Evolutionary conservation across 2,113 vertebrate genomes (phyloP), one percentile per base, ranked within the genome.

Genomic region (Pseudorectes ferrugineus): DNA sequence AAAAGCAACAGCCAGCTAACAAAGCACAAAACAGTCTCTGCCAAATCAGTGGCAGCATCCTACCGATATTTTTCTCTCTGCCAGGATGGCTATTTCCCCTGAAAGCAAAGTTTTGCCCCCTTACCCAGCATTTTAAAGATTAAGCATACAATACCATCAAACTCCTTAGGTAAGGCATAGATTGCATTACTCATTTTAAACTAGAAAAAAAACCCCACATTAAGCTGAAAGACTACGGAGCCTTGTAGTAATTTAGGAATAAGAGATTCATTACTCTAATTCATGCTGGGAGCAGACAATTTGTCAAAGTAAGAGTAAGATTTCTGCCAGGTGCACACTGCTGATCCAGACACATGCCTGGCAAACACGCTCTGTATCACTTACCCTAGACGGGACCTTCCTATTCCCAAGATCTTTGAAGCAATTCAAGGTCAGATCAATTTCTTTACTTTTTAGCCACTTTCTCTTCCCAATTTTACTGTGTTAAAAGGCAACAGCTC

Each of bases 211-310:
- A 11, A 0, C 0, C 18, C 15, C 70, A 63, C 28, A 58, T 9
- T 55, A 88, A 73, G 48, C 65, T 81, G 55, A 81, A 86, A 84
- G 51, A 71, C 48, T 78, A 57, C 0, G 11, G 57, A 87, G 52
- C 31, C 25, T 83, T 58, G 67, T 49, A 92, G 63, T 57, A 86
- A 83, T 74, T 63, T 76, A 71, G 59, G 94, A 95, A 83, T 42
- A 85, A 79, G 89, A 92, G 51, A 94, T 80, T 65, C 63, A 86
- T 71, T 88, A 70, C 78, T 79, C 85, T 42, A 80, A 88, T 55
- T 90, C 75, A 67, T 51, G 72, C 82, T 93, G 59, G 36, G 79
- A 88, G 45, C 92, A 90, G 79, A 94, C 68, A 78, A 68, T 94
- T 81, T 81, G 62, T 88, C 82, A 85, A 90, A 85, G 55, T 48